These are phyloP conservation scores for Paratrypauchen microcephalus DNA, from an alignment of 2,797 vertebrate species.

Conservation along the genomic window DNA sequence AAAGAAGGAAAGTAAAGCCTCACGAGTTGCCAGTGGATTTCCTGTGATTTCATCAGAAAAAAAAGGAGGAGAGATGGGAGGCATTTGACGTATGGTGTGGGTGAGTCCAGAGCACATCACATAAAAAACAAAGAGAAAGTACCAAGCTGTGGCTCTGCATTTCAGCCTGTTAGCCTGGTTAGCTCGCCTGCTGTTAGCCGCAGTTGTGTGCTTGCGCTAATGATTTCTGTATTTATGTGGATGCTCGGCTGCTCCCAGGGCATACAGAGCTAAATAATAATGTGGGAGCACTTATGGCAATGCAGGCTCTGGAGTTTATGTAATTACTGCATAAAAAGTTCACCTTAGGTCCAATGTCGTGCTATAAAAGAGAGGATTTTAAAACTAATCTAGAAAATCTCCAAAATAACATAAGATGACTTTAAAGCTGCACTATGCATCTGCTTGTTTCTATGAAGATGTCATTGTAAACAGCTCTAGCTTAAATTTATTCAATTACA, in stretches of 20 bases:
- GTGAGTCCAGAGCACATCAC: conserved; percentile 42
- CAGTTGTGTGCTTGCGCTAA: conserved; percentile 23
- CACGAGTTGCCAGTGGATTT: conserved; percentile 66
- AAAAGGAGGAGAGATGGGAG: conserved; percentile 64
- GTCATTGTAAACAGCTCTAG: too few species aligned
- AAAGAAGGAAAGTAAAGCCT: conserved; percentile 7
- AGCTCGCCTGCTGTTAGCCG: conserved; percentile 38
- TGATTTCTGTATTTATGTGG: conserved; percentile 40
- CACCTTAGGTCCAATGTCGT: conserved; percentile 10
- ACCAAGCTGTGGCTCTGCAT: conserved; percentile 50
- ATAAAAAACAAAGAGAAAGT: conserved; percentile 54
- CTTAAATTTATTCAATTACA: too few species aligned
- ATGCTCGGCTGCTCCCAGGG: not conserved
- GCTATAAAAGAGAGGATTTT: not conserved
- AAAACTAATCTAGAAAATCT: not conserved
- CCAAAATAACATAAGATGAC: not conserved
- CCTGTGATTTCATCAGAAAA: conserved; percentile 76
- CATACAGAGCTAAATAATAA: not conserved
- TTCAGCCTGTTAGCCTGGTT: conserved; percentile 40
- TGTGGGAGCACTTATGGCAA: not conserved
- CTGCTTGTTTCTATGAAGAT: too few species aligned
- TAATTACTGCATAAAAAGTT: conserved; percentile 8
- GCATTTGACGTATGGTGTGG: conserved; percentile 64
- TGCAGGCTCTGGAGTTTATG: not conserved
- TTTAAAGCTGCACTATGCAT: not conserved